Conservation (phyloP, 2,888 invertebrate species). For the Chrysopilus asiliformis region DNA sequence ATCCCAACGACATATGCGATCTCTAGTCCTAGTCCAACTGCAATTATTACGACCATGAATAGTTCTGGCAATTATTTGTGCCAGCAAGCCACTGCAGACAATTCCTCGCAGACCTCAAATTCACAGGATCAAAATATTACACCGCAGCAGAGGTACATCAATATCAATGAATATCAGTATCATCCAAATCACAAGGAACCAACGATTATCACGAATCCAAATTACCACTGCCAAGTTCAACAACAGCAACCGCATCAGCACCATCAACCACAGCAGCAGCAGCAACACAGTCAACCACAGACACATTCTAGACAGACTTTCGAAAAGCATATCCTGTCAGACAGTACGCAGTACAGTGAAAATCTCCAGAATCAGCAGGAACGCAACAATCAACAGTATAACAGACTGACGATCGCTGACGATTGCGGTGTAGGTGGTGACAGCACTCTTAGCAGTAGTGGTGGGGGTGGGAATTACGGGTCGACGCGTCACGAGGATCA, state of each 20-base stretch:
- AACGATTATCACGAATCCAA: neutral
- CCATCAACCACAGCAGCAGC: neutral
- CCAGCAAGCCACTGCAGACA: too few species aligned
- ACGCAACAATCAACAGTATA: slow-evolving; percentile 1
- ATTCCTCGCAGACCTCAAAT: neutral
- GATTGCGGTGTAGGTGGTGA: too few species aligned
- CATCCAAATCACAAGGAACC: neutral
- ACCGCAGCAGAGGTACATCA: neutral
- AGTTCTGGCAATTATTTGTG: slow-evolving; percentile 38
- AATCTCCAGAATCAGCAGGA: neutral
- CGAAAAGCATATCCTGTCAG: slow-evolving; percentile 7
- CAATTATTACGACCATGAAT: slow-evolving; percentile 39
- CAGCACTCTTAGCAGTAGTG: too few species aligned
- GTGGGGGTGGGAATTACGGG: too few species aligned
- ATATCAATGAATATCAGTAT: neutral
- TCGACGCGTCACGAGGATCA: neutral
- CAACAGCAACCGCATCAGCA: neutral
- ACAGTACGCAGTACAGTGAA: slow-evolving; percentile 8
- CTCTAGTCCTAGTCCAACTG: slow-evolving; percentile 38
- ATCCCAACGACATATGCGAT: slow-evolving; percentile 36
- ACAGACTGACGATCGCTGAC: slow-evolving; percentile 9
- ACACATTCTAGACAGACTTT: slow-evolving; percentile 8
- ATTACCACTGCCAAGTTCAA: neutral
- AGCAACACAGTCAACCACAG: slow-evolving; percentile 3
- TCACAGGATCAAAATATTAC: neutral